Evolutionary conservation across 2,113 vertebrate genomes (phyloP), one percentile per base, ranked within the genome.

Genomic region (Brachypodius melanocephalos): DNA sequence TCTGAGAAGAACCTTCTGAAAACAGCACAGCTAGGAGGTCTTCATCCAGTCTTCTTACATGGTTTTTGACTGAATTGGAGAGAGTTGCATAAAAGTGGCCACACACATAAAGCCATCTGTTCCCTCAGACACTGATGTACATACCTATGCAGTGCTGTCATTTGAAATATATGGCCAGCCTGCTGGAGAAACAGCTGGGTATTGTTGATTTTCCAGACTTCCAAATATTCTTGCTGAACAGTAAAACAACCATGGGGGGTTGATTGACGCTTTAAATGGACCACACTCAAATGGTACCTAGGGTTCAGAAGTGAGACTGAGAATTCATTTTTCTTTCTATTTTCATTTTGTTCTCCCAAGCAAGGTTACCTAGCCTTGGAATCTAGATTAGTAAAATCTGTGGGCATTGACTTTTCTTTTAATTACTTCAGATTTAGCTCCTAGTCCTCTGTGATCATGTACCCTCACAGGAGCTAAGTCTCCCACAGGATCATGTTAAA

Each of bases 151-250:
- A 66, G 55, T 88, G 63, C 81, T 91, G 93, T 93, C 89, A 95
- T 83, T 31, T 85, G 75, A 89, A 94, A 93, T 93, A 58, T n/a
- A 93, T n/a, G 85, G 71, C 48, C 36, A 57, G 62, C 29, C 74
- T 85, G 71, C 78, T 83, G 89, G 49, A 94, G 62, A 82, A 92
- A 94, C 93, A 96, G 91, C 89, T 89, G 94, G 78, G 46, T 54
- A 83, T 26, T 94, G 81, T 95, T 96, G 91, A 85, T 91, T 93
- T 96, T 91, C 88, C 94, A 82, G 89, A 17, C 36, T 89, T 95
- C 67, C 46, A 95, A 88, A 93, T 79, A 93, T 51, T 85, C 87
- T 66, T 79, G 69, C 86, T 82, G 78, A 91, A 85, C 38, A 85
- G 93, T 93, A 73, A 94, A 96, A 85, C 74, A 89, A 14, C 74